A percentile compares a stretch with the other conserved stretches of the same genome.
Evolutionary conservation across 2,888 invertebrate species (phyloP).

Genomic region (Lithodes maja): DNA sequence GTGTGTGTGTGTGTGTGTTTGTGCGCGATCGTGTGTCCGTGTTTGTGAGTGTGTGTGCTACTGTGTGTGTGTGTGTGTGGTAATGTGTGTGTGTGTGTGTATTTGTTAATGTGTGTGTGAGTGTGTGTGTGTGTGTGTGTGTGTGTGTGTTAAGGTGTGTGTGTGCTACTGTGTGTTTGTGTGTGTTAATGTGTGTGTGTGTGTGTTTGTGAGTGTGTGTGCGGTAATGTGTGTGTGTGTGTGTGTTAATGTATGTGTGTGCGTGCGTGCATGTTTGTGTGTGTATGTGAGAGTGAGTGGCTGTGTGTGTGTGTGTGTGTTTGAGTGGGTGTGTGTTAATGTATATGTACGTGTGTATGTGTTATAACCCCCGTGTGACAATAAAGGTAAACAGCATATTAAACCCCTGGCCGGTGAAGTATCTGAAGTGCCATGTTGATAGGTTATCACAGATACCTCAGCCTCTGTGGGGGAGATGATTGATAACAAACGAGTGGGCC

Average conservation of each 20-base stretch:
- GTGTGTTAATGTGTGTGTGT: background rate
- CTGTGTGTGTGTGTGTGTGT: constrained; percentile 17
- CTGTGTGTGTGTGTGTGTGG: background rate
- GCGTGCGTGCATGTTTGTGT: background rate
- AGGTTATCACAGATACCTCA: no score
- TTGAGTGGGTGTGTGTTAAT: constrained; percentile 25
- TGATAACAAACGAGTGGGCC: no score
- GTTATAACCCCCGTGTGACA: no score
- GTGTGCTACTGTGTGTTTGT: background rate
- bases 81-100: constrained; percentile 9
- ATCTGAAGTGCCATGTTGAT: no score
- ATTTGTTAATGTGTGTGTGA: background rate
- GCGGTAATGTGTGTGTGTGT: constrained; percentile 25
- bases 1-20: constrained; percentile 15
- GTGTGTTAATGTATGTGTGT: constrained; percentile 29
- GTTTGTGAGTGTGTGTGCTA: background rate
- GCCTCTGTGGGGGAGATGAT: no score
- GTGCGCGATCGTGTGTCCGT: background rate
- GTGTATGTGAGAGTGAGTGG: background rate
- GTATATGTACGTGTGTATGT: background rate
- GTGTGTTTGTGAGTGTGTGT: constrained; percentile 31
- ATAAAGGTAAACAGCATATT: no score
- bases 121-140: constrained; percentile 15
- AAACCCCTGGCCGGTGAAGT: no score
- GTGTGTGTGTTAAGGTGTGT: background rate